Percentiles rank a stretch among this genome's conserved stretches.
Evolutionary conservation across 2,797 vertebrate genomes (phyloP).

Genomic region (Gymnocypris eckloni): DNA sequence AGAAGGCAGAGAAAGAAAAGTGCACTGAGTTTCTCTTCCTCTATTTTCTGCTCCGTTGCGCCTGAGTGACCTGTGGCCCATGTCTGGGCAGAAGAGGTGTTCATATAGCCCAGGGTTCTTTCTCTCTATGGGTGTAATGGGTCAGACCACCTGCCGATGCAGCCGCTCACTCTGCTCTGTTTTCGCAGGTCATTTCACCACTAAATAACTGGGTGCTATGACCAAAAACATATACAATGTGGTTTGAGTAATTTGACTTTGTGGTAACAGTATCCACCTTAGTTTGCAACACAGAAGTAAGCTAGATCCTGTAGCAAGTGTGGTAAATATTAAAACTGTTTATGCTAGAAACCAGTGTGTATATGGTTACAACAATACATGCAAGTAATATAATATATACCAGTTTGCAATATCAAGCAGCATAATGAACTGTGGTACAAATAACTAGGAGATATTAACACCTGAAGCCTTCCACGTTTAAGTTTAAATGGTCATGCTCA

Average conservation of each 20-base stretch:
- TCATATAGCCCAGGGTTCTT: constrained; percentile 42
- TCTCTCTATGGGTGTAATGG: constrained; percentile 37
- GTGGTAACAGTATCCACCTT: not conserved
- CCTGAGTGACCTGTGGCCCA: constrained; percentile 36
- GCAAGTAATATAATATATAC: not conserved
- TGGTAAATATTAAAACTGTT: not conserved
- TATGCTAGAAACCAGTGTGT: constrained; percentile 19
- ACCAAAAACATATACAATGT: not conserved
- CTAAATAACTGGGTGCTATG: constrained; percentile 39
- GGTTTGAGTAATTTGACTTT: not conserved
- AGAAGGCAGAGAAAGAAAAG: not conserved
- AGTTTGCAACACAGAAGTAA: not conserved
- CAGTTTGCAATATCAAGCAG: not conserved
- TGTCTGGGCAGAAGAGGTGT: constrained; percentile 47
- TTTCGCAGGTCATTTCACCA: constrained; percentile 32
- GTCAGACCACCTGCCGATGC: constrained; percentile 43
- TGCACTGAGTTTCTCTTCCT: constrained; percentile 43
- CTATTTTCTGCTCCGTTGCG: constrained; percentile 48
- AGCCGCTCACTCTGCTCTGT: constrained; percentile 1
- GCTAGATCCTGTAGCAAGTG: not conserved
- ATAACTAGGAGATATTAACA: not conserved
- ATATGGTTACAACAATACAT: not conserved
- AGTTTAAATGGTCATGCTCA: not conserved
- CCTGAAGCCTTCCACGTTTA: not conserved
- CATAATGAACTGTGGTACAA: not conserved